These are phyloP conservation scores for Enteromius trimaculatus DNA, from an alignment of 2,797 vertebrate species.

Conservation along the genomic window DNA sequence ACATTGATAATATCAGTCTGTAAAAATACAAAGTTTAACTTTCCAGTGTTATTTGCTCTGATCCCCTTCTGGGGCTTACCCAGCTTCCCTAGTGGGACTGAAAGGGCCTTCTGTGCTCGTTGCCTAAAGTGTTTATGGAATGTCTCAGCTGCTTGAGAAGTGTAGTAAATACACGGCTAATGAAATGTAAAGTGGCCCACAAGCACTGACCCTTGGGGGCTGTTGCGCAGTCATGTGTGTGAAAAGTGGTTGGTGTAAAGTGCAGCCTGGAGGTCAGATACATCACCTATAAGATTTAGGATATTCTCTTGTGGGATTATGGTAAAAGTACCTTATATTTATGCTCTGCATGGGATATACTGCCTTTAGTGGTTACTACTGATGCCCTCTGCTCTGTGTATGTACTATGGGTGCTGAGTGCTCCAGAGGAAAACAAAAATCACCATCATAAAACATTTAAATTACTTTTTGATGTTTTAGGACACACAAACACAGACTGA, in stretches of 20 bases:
- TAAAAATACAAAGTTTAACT: slow-evolving; percentile 49
- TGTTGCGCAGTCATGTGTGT: slow-evolving; percentile 47
- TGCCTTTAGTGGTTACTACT: neutral
- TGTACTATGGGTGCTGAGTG: neutral
- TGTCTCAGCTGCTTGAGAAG: slow-evolving; percentile 75
- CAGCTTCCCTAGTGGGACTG: slow-evolving; percentile 69
- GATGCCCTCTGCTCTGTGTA: neutral
- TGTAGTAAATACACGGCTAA: slow-evolving; percentile 64
- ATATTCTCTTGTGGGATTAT: neutral
- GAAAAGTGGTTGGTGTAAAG: slow-evolving; percentile 36
- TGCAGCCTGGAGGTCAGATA: slow-evolving; percentile 10
- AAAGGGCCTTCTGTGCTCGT: slow-evolving; percentile 78
- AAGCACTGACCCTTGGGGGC: slow-evolving; percentile 58
- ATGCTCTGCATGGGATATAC: neutral
- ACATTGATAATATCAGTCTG: neutral
- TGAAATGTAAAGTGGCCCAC: slow-evolving; percentile 74
- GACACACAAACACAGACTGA: neutral
- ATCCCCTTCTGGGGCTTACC: slow-evolving; percentile 62
- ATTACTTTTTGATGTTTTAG: neutral
- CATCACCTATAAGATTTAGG: slow-evolving; percentile 21
- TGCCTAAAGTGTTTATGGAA: slow-evolving; percentile 77
- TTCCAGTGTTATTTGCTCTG: slow-evolving; percentile 62
- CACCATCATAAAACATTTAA: neutral
- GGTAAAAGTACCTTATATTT: neutral
- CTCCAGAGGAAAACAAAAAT: neutral